Evolutionary conservation across 2,113 vertebrate genomes (phyloP).

Genomic region (Psophia crepitans): DNA sequence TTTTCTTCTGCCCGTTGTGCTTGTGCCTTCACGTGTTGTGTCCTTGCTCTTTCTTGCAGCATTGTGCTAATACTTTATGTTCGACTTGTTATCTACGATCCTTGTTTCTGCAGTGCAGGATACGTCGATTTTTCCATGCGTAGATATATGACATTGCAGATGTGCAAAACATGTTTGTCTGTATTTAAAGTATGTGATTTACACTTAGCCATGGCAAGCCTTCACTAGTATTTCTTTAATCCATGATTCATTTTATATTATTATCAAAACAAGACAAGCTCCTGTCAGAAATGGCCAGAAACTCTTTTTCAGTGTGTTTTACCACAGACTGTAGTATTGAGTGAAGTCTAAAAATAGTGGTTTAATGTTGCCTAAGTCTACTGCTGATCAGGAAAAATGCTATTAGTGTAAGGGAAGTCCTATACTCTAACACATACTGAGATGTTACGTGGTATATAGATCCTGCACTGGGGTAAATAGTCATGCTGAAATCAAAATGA

Average conservation of each 20-base stretch:
- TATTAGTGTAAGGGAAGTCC: not conserved
- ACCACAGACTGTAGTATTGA: not conserved
- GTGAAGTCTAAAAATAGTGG: not conserved
- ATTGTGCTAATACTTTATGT: not conserved
- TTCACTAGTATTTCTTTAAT: not conserved
- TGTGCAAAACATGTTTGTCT: not conserved
- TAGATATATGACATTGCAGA: not conserved
- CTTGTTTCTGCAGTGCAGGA: not conserved
- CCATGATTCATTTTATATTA: not conserved
- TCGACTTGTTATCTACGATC: not conserved
- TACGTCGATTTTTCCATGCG: not conserved
- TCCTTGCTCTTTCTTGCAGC: not conserved
- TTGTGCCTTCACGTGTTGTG: not conserved
- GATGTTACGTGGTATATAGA: rapidly evolving
- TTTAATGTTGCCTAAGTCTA: not conserved
- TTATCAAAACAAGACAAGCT: not conserved
- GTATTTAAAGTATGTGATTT: not conserved
- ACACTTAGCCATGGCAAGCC: not conserved
- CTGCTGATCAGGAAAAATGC: not conserved
- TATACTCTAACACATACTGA: not conserved
- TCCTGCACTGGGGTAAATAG: not conserved
- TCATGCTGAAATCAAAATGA: not conserved
- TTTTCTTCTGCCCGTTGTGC: not conserved
- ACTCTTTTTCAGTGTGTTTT: not conserved
- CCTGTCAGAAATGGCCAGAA: not conserved